Percentiles rank a stretch among this genome's conserved stretches.
These are phyloP conservation scores for Drosophila nigritarsus DNA, from an alignment of 2,888 invertebrate species.

Conservation along the genomic window DNA sequence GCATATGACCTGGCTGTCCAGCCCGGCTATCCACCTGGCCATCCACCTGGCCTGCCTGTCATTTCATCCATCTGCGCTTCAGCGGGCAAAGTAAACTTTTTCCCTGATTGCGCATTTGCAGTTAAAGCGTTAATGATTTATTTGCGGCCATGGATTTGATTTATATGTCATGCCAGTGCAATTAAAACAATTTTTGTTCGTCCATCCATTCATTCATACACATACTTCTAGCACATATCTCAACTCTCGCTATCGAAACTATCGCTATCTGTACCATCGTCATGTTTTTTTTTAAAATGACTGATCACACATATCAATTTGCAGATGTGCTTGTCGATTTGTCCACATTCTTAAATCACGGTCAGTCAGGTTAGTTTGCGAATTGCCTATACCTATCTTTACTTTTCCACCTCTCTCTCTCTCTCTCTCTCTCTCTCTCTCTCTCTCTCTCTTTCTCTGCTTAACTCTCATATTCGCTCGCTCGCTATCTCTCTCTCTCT, in stretches of 20 bases:
- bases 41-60: constrained; percentile 12
- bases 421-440: constrained; percentile 19
- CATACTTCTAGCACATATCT: constrained; percentile 2
- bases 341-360: constrained; percentile 85
- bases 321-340: constrained; percentile 85
- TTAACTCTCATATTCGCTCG: constrained; percentile 12
- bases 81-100: constrained; percentile 56
- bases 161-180: constrained; percentile 51
- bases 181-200: constrained; percentile 1
- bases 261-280: constrained; percentile 28
- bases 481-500: constrained; percentile 21
- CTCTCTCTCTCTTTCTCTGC: constrained; percentile 21
- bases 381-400: constrained; percentile 24
- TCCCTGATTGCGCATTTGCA: constrained; percentile 68
- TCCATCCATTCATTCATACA: not conserved
- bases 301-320: constrained; percentile 77
- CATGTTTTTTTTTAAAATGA: constrained; percentile 46
- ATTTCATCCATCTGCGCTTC: constrained; percentile 31
- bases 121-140: constrained; percentile 78
- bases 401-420: constrained; percentile 12
- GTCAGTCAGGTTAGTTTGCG: constrained; percentile 85
- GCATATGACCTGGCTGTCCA: constrained; percentile 41
- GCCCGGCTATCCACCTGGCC: not conserved
- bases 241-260: not conserved
- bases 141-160: constrained; percentile 69